Evolutionary conservation across 2,113 vertebrate species (phyloP), one percentile per base, ranked within the genome.

Genomic region (Phoenicopterus ruber): DNA sequence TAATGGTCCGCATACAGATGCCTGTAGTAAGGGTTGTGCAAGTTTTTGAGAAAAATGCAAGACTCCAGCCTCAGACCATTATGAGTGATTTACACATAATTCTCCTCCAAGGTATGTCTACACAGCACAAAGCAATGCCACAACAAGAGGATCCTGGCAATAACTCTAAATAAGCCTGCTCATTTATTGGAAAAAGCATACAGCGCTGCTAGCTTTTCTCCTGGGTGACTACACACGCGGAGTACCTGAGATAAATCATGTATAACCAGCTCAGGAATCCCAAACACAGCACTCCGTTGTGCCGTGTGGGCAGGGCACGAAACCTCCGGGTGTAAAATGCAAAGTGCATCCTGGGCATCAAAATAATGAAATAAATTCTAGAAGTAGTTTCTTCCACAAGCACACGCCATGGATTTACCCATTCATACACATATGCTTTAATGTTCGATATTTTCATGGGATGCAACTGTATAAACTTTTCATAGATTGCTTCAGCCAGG

Each of bases 311-410:
- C 73, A 66, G 17, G 44, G 73, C 58, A 74, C 4, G 3, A 86
- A 94, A 86, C 28, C 26, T 49, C 28, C 0, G 1, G 2, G 5
- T 0, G 0, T 47, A 38, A 78, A 81, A 78, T 1, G 3, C 55
- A 71, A 83, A 78, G 57, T 61, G 47, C 54, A 88, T 59, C 63
- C 50, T 0, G 0, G 67, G 32, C 76, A 83, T 7, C 67, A 73
- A 83, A 93, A 88, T 15, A 38, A 54, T 20, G 17, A 92, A 55
- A 74, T 14, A 57, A 57, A 76, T 49, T 63, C 57, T 55, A 57
- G 19, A 62, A 82, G 15, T 16, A 4, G 19, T 42, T 50, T 71
- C 49, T 85, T 80, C 29, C 52, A 67, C 31, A 40, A 36, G 71
- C 22, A 38, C 50, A 38, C 55, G 26, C 80, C 67, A 28, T 0